Conservation (phyloP, 2,113 vertebrate species). For the Montifringilla adamsi region DNA sequence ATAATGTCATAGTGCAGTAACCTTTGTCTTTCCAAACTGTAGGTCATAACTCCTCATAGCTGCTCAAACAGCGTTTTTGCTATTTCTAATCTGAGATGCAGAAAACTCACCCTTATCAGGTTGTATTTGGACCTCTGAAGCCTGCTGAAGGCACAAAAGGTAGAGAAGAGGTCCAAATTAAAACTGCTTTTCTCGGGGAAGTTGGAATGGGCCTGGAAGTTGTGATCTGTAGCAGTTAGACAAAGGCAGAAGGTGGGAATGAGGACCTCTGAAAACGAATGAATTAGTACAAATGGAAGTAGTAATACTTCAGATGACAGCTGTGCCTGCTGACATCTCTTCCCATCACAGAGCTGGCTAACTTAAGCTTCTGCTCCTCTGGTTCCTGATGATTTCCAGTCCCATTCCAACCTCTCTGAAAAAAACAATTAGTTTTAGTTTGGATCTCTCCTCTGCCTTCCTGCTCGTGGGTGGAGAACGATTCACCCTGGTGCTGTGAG, state of each 20-base stretch:
- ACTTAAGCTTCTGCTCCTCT: not conserved
- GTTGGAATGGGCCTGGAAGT: not conserved
- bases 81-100: not conserved
- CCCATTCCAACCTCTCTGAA: not conserved
- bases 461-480: not conserved
- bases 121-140: not conserved
- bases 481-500: not conserved
- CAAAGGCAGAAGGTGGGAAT: not conserved
- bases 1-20: accelerated
- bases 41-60: not conserved
- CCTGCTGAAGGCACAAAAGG: not conserved
- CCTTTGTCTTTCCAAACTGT: accelerated
- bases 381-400: not conserved
- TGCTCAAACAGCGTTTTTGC: not conserved
- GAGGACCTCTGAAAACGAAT: not conserved
- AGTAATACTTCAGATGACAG: not conserved
- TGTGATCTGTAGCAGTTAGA: not conserved
- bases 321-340: not conserved
- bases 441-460: not conserved
- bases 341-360: not conserved
- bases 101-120: not conserved
- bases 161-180: not conserved
- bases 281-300: not conserved
- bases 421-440: not conserved
- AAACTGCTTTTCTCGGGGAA: not conserved